phyloP scores from a whole-genome alignment of 2,888 invertebrate species.

The Strigamia crassipes region DNA sequence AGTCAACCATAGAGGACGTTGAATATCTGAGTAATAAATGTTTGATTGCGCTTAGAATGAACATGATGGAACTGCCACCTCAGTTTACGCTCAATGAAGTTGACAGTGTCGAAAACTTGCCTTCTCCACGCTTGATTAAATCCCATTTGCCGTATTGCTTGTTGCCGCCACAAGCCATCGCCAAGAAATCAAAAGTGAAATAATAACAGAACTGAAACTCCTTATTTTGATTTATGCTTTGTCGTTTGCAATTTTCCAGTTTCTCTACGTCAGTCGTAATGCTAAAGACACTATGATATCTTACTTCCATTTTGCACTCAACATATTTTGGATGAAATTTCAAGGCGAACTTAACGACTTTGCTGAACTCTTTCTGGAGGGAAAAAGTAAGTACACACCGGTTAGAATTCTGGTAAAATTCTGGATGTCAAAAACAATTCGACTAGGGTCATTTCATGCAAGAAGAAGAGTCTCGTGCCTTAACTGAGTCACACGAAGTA shows the following conservation, averaged over 20 bases:
- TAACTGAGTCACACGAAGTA: too few relatives aligned
- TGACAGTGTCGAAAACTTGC: not conserved
- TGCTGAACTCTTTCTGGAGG: not conserved
- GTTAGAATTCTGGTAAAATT: too few relatives aligned
- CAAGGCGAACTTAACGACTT: not conserved
- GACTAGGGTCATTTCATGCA: too few relatives aligned
- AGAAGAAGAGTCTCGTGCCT: too few relatives aligned
- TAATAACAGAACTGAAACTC: too few relatives aligned
- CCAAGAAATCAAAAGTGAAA: not conserved
- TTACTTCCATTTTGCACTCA: not conserved
- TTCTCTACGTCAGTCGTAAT: not conserved
- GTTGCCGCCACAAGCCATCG: not conserved
- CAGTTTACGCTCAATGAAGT: too few relatives aligned
- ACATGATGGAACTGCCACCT: not conserved
- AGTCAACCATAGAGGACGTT: too few relatives aligned
- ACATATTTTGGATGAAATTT: not conserved
- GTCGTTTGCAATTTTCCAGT: not conserved
- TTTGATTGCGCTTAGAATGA: not conserved
- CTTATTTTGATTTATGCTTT: too few relatives aligned
- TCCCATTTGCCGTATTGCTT: not conserved
- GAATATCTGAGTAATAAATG: too few relatives aligned
- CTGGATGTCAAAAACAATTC: too few relatives aligned
- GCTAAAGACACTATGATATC: not conserved
- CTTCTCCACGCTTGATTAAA: not conserved
- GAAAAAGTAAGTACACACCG: not conserved